A percentile compares a stretch with the other conserved stretches of the same genome.
Conservation (phyloP, 35 echinoderm and acorn worm species). For the Lytechinus variegatus region DNA sequence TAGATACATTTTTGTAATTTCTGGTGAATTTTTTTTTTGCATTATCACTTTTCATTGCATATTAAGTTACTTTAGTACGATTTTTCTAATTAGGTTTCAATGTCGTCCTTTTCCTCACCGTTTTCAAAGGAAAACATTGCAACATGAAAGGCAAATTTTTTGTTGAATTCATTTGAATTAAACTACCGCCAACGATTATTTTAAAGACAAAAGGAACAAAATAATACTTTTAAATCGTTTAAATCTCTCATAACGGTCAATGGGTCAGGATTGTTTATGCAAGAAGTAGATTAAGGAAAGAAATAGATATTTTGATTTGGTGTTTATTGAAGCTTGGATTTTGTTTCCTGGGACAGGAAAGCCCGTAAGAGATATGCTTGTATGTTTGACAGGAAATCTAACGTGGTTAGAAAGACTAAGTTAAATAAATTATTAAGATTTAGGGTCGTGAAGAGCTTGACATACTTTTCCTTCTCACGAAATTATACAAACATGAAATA, state of each 20-base stretch:
- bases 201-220: not conserved
- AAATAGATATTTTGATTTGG: conserved; percentile 1
- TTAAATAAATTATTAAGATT: conserved; percentile 8
- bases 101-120: too few relatives aligned
- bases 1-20: too few relatives aligned
- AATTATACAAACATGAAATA: not conserved
- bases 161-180: too few relatives aligned
- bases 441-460: not conserved
- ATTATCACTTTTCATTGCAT: too few relatives aligned
- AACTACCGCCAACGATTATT: not conserved
- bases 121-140: too few relatives aligned
- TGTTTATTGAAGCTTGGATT: conserved; percentile 5
- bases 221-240: not conserved
- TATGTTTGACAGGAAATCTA: not conserved
- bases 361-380: conserved; percentile 9
- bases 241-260: not conserved
- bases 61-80: too few relatives aligned
- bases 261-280: conserved; percentile 1
- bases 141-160: too few relatives aligned
- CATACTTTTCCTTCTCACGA: conserved; percentile 1
- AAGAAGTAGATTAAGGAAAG: conserved; percentile 9
- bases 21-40: too few relatives aligned
- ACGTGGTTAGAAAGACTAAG: not conserved
- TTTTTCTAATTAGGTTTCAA: too few relatives aligned
- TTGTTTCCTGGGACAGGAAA: not conserved